Evolutionary conservation across 1,140 invertebrate species (phyloP).

Genomic region (Solenopsis invicta): DNA sequence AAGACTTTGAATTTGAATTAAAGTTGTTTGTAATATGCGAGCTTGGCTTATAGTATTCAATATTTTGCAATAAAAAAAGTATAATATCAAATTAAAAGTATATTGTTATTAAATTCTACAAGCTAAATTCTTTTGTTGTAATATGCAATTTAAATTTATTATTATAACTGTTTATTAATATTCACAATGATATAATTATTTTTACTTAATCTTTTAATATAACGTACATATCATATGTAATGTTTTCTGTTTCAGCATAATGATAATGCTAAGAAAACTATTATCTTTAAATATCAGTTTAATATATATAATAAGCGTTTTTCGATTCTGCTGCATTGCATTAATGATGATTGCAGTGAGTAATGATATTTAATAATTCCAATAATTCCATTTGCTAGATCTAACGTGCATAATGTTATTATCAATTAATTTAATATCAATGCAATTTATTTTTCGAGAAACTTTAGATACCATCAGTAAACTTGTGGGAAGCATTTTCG

Average conservation of each 20-base stretch:
- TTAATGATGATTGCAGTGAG: conserved; percentile 55
- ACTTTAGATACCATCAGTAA: not conserved
- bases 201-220: not conserved
- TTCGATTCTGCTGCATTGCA: conserved; percentile 72
- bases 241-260: conserved; percentile 60
- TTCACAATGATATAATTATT: not conserved
- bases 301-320: conserved; percentile 70
- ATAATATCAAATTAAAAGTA: not conserved
- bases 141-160: not conserved
- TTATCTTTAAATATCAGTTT: conserved; percentile 67
- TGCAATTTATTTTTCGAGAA: not conserved
- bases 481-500: conserved; percentile 12
- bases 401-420: not conserved
- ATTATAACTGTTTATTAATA: not conserved
- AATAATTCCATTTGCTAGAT: not conserved
- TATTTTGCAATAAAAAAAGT: not conserved
- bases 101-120: not conserved
- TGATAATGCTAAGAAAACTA: conserved; percentile 56
- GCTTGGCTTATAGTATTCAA: not conserved
- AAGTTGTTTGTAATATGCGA: not conserved
- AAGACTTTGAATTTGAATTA: not conserved
- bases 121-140: not conserved
- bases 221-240: not conserved
- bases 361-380: conserved; percentile 43
- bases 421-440: not conserved